phyloP scores from a whole-genome alignment of 1,140 invertebrate genomes.

The Polypedilum pembai region DNA sequence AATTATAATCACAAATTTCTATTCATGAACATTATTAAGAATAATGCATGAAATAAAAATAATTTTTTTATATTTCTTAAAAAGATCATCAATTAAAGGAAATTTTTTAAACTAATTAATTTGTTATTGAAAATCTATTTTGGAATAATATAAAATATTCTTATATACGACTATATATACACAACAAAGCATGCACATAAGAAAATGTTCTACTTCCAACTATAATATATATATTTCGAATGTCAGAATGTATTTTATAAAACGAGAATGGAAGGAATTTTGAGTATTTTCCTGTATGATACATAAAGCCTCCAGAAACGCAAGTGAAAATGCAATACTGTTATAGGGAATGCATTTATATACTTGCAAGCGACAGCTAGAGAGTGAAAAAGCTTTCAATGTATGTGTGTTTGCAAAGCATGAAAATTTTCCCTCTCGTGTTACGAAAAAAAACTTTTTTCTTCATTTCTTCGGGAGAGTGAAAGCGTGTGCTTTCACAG shows the following conservation, averaged over 20 bases:
- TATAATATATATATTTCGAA: too few species aligned
- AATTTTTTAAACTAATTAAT: too few species aligned
- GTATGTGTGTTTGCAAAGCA: background rate
- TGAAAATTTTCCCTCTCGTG: constrained; percentile 1
- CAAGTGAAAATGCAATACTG: background rate
- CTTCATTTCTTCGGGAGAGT: background rate
- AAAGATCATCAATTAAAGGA: too few species aligned
- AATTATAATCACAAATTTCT: too few species aligned
- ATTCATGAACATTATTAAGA: too few species aligned
- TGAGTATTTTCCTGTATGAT: background rate
- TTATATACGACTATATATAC: too few species aligned
- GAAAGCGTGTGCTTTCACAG: background rate
- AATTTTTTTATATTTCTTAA: too few species aligned
- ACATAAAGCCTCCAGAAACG: background rate
- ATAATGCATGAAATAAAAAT: too few species aligned
- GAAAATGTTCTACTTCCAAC: background rate
- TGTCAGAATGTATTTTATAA: background rate
- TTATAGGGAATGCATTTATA: constrained; percentile 2
- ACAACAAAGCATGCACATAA: background rate
- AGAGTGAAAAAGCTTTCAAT: background rate
- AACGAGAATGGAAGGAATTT: background rate
- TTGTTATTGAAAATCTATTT: too few species aligned
- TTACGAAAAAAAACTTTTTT: background rate
- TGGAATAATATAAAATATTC: too few species aligned
- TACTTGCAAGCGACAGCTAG: background rate